A percentile compares a stretch with the other conserved stretches of the same genome.
Evolutionary conservation across 2,888 invertebrate species (phyloP).

Genomic region (Eupithecia exiguata): DNA sequence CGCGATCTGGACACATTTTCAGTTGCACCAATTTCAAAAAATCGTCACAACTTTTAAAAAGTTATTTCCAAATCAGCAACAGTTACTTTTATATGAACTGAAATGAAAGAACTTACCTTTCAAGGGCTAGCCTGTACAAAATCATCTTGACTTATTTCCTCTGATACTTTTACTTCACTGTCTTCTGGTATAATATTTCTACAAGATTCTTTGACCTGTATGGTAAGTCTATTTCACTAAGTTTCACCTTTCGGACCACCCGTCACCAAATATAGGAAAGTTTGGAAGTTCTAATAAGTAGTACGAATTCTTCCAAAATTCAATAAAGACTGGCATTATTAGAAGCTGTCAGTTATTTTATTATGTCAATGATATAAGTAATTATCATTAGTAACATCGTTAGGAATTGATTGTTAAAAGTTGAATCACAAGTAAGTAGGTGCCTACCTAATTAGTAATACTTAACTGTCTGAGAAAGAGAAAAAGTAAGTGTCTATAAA

Average conservation of each 20-base stretch:
- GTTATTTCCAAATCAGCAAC: neutral
- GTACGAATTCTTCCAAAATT: neutral
- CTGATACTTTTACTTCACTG: neutral
- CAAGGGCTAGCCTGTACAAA: conserved; percentile 26
- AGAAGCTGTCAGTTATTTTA: conserved; percentile 11
- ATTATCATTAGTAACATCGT: conserved; percentile 26
- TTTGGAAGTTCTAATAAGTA: neutral
- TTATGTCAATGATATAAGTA: conserved; percentile 19
- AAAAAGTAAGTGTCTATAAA: neutral
- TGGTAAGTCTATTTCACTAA: neutral
- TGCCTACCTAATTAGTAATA: neutral
- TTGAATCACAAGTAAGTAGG: neutral
- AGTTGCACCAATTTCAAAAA: too few relatives aligned
- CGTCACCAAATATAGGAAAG: neutral
- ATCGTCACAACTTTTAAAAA: neutral
- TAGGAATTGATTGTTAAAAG: conserved; percentile 6
- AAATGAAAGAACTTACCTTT: conserved; percentile 23
- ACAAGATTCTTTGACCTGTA: neutral
- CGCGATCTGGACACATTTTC: too few relatives aligned
- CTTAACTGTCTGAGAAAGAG: too few relatives aligned
- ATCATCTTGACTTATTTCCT: conserved; percentile 17
- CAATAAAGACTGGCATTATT: conserved; percentile 12
- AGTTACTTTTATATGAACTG: neutral
- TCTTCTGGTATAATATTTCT: neutral
- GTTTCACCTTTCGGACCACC: neutral